Base-by-base conservation (phyloP, 2,113 vertebrate genomes). In the Pagrus major region DNA sequence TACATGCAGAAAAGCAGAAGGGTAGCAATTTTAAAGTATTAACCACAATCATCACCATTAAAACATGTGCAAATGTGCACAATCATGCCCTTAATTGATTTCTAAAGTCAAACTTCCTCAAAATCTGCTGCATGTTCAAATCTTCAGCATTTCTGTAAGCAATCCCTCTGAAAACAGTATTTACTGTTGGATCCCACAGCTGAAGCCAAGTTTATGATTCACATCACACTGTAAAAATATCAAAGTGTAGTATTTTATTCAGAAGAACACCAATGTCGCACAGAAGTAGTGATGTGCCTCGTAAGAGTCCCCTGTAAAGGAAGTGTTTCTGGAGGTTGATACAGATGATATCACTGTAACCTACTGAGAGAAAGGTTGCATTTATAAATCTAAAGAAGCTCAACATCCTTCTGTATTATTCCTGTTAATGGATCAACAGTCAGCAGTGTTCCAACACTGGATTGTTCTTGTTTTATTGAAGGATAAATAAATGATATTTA, bases 391-490 rank as follows among this genome's bases (percentile, higher is more conserved):
- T 69, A 2, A 63, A 23, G 16, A 75, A 7, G 21, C 21, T 44
- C 37, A 44, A 16, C n/a, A 5, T 6, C 44, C 18, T 54, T 25
- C 7, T 51, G 0, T 41, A 4, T 68, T 27, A 2, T 16, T 54
- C 4, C 33, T 42, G 42, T 21, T 8, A 8, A 51, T 71, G 18
- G 52, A 72, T 61, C 20, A 58, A 52, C 39, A 74, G 4, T 7
- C 41, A 64, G 3, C 37, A 54, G 25, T 54, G 47, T 18, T 52
- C 29, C 46, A 41, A 27, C 55, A 5, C 47, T 65, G 9, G 27
- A 51, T 23, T 65, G 6, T 56, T 52, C 9, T 10, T 56, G 31
- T 56, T 86, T 77, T 59, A 82, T 35, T 51, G 60, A 46, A 18
- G 29, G 2, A 15, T 54, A 9, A 9, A 21, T 27, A 6, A 21